A percentile compares a stretch with the other conserved stretches of the same genome.
Conservation (phyloP, 2,797 vertebrate genomes). For the Octomys mimax region DNA sequence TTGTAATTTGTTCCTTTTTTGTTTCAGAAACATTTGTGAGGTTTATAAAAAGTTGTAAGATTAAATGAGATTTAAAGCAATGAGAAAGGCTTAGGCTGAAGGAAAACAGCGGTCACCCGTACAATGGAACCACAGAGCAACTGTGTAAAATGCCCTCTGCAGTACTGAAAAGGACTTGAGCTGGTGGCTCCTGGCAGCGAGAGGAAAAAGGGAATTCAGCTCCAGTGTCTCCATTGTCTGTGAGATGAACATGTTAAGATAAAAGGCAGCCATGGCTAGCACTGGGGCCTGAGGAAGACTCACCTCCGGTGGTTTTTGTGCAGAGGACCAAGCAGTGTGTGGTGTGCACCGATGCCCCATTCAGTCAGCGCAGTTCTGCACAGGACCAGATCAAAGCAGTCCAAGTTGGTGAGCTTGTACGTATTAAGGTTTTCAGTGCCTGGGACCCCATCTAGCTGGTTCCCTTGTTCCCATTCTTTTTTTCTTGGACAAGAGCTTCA, state of each 20-base stretch:
- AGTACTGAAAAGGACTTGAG: neutral
- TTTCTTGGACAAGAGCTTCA: slow-evolving; percentile 35
- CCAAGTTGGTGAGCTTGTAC: slow-evolving; percentile 13
- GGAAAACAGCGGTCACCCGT: neutral
- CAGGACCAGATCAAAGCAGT: neutral
- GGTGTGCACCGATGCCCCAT: neutral
- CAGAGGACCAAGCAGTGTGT: neutral
- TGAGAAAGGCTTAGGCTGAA: neutral
- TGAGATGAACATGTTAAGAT: neutral
- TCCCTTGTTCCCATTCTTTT: neutral
- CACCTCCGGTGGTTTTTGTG: neutral
- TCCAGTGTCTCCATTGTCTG: neutral
- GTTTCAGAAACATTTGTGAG: slow-evolving; percentile 50
- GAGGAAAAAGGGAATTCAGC: slow-evolving; percentile 45
- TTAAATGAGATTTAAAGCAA: neutral
- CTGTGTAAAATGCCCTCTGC: neutral
- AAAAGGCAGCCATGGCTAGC: slow-evolving; percentile 11
- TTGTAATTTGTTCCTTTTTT: slow-evolving; percentile 39
- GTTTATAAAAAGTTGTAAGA: slow-evolving; percentile 16
- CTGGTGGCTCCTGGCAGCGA: slow-evolving; percentile 2
- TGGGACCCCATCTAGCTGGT: neutral
- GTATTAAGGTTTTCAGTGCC: slow-evolving; percentile 44
- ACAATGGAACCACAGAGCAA: neutral
- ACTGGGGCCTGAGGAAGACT: neutral
- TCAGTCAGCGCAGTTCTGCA: neutral